Evolutionary conservation across 2,797 vertebrate genomes (phyloP).

Genomic region (Poecilia wingei): DNA sequence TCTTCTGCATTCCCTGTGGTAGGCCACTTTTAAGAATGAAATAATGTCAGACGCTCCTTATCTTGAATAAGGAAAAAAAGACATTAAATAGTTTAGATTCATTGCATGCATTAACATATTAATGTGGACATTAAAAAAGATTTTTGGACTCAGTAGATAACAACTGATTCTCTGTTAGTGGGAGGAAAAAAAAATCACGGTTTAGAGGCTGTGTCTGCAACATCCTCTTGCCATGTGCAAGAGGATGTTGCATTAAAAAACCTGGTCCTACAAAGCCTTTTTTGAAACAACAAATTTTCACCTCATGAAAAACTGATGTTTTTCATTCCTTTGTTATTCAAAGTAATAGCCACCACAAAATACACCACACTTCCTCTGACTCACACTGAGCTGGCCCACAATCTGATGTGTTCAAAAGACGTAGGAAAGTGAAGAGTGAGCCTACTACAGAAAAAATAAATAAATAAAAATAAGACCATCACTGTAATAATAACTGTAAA

Average conservation of each 20-base stretch:
- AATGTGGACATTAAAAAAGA: neutral
- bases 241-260: constrained; percentile 1
- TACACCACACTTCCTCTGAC: constrained; percentile 37
- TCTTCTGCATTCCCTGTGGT: neutral
- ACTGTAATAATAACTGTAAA: constrained; percentile 22
- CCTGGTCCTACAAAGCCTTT: constrained; percentile 7
- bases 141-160: neutral
- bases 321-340: constrained; percentile 29
- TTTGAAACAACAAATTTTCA: constrained; percentile 24
- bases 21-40: neutral
- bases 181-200: neutral
- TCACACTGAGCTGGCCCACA: constrained; percentile 46
- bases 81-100: neutral
- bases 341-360: constrained; percentile 42
- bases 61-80: neutral
- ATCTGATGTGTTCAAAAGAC: constrained; percentile 36
- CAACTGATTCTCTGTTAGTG: neutral
- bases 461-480: constrained; percentile 26
- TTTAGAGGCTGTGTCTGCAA: neutral
- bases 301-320: constrained; percentile 28
- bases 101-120: too few species aligned
- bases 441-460: constrained; percentile 9
- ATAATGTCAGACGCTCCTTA: neutral
- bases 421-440: constrained; percentile 42
- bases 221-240: neutral